These are phyloP conservation scores for Rhagologus leucostigma DNA, from an alignment of 2,113 vertebrate species.

Conservation along the genomic window DNA sequence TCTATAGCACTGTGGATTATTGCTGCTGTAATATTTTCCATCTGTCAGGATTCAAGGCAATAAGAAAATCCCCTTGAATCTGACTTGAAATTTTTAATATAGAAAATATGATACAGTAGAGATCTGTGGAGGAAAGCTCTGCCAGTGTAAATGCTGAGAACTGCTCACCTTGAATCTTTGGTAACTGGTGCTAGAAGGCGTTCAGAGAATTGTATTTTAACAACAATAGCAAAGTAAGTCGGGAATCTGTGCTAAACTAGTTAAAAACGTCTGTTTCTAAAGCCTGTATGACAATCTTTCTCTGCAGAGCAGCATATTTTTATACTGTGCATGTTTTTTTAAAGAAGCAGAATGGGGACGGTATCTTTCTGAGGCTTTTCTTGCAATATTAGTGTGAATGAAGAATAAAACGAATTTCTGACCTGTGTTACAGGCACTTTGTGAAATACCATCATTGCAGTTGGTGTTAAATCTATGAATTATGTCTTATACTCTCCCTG, in stretches of 20 bases:
- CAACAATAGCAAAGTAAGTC: not conserved
- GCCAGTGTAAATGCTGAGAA: not conserved
- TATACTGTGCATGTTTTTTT: slow-evolving; percentile 4
- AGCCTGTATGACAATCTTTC: not conserved
- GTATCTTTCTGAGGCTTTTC: not conserved
- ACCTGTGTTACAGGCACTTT: not conserved
- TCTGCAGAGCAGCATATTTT: slow-evolving; percentile 20
- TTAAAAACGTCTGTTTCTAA: not conserved
- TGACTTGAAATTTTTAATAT: not conserved
- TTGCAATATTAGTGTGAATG: not conserved
- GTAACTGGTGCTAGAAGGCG: not conserved
- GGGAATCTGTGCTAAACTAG: not conserved
- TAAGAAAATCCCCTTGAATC: not conserved
- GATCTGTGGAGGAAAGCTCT: not conserved
- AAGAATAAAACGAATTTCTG: not conserved
- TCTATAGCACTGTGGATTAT: not conserved
- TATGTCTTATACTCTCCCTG: not conserved
- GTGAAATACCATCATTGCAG: not conserved
- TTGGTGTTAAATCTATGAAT: not conserved
- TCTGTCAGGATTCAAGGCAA: not conserved
- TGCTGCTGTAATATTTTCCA: not conserved
- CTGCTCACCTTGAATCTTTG: not conserved
- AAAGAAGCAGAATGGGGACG: not conserved
- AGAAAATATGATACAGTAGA: not conserved
- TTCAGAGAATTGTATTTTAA: not conserved